Percentiles rank a stretch among this genome's conserved stretches.
These are phyloP conservation scores for Chloroclystis v-ata DNA, from an alignment of 2,888 invertebrate genomes.

Conservation along the genomic window DNA sequence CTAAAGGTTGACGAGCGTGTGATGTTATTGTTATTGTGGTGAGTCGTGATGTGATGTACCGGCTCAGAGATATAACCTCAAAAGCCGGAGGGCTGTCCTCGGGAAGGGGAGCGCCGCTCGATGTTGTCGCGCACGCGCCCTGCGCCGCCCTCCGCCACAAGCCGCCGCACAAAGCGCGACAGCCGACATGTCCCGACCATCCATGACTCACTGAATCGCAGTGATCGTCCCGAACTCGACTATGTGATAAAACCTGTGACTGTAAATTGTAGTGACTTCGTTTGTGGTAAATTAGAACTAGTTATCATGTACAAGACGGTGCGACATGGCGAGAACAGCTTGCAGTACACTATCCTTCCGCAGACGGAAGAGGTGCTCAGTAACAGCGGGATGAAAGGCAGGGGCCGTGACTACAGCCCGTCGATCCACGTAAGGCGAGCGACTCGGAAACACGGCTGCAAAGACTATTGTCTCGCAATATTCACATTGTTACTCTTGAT, in stretches of 20 bases:
- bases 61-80: conserved; percentile 73
- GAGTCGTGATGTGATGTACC: conserved; percentile 52
- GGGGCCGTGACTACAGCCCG: conserved; percentile 72
- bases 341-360: conserved; percentile 85
- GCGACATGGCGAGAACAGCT: conserved; percentile 84
- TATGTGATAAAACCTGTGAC: conserved; percentile 59
- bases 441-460: conserved; percentile 49
- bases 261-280: conserved; percentile 59
- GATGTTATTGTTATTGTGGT: conserved; percentile 64
- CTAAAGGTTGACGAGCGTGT: conserved; percentile 39
- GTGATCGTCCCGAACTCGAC: conserved; percentile 44
- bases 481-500: conserved; percentile 44
- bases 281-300: conserved; percentile 49
- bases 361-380: conserved; percentile 82
- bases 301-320: conserved; percentile 85
- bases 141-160: conserved; percentile 33
- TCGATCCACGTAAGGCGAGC: conserved; percentile 64
- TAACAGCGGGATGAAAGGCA: conserved; percentile 78
- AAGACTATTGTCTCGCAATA: conserved; percentile 10
- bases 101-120: conserved; percentile 63
- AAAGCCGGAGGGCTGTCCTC: conserved; percentile 34
- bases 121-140: conserved; percentile 71
- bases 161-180: conserved; percentile 65
- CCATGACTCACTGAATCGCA: conserved; percentile 43
- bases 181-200: conserved; percentile 53